Base-by-base conservation (phyloP, 2,113 vertebrate genomes). In the Siniperca chuatsi region DNA sequence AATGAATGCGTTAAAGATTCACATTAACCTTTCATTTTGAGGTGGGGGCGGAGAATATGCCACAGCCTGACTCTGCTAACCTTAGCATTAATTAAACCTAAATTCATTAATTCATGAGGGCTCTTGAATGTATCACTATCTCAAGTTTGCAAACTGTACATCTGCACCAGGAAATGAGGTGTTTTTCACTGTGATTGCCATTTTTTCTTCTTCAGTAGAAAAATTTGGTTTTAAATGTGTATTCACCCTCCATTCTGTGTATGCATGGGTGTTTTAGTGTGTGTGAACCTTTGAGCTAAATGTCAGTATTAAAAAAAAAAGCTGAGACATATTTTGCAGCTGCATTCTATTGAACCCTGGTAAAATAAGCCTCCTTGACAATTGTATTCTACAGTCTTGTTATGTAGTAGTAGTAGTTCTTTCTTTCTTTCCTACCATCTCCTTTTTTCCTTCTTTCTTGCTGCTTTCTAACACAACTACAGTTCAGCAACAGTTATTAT, bases 11-110 rank as follows among this genome's bases (percentile, higher is more conserved):
- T 82, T 65, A 92, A 82, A 87, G 78, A 89, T 91, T 91, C 72
- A 79, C 84, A 94, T 95, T 95, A 93, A 95, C 93, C 91, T 95
- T 93, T 94, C 50, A 60, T 72, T 71, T 76, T 82, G 42, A 23
- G 61, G 40, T 44, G n/a, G 29, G 60, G 69, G 71, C 0, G 0
- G 64, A 74, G 78, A 90, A 86, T 89, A 81, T 85, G 50, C 83
- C 85, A 82, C 66, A 79, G 66, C 54, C 80, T 71, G 80, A 91
- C 85, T 70, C 57, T 18, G 71, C 72, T 75, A 75, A 93, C 89
- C 80, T 87, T 44, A 73, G 82, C 60, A 76, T 81, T 91, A 91
- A 91, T 95, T 88, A 87, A 52, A 58, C 65, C 66, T 54, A 0
- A 61, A 85, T 92, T 89, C 65, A 90, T 91, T 87, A 72, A 93